These are phyloP conservation scores for Amphiduros pacificus DNA, from an alignment of 2,888 invertebrate genomes.

Conservation along the genomic window DNA sequence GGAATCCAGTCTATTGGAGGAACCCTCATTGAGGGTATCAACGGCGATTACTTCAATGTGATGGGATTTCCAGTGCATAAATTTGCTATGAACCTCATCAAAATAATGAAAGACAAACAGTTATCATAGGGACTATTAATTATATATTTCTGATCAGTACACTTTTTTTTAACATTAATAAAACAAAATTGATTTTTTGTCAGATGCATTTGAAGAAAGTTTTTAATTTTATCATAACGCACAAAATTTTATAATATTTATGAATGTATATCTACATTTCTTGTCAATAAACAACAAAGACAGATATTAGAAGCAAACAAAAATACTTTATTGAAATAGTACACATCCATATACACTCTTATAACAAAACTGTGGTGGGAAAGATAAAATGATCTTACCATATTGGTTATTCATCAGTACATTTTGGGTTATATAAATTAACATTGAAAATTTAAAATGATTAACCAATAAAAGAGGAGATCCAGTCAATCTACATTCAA, in stretches of 20 bases:
- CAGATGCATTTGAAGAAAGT: too few relatives aligned
- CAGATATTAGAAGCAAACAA: constrained; percentile 24
- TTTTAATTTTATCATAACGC: too few relatives aligned
- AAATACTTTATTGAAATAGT: constrained; percentile 30
- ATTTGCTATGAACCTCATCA: constrained; percentile 19
- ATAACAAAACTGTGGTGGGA: constrained; percentile 28
- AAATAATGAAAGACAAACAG: not conserved
- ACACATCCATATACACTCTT: constrained; percentile 27
- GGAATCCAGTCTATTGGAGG: constrained; percentile 85
- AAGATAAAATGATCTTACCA: constrained; percentile 26
- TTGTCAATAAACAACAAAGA: not conserved
- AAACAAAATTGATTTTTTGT: too few relatives aligned
- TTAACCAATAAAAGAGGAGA: constrained; percentile 21
- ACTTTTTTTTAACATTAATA: too few relatives aligned
- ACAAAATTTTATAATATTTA: too few relatives aligned
- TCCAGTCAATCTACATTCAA: constrained; percentile 17
- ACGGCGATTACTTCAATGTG: constrained; percentile 85
- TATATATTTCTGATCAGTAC: too few relatives aligned
- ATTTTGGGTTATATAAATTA: constrained; percentile 19
- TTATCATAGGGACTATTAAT: not conserved
- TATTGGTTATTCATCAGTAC: not conserved
- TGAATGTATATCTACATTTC: not conserved
- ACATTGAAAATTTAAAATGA: constrained; percentile 21
- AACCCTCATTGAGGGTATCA: constrained; percentile 77
- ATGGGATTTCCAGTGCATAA: constrained; percentile 80